Evolutionary conservation across 2,797 vertebrate genomes (phyloP), one percentile per base, ranked within the genome.

Genomic region (Brotogeris chrysoptera): DNA sequence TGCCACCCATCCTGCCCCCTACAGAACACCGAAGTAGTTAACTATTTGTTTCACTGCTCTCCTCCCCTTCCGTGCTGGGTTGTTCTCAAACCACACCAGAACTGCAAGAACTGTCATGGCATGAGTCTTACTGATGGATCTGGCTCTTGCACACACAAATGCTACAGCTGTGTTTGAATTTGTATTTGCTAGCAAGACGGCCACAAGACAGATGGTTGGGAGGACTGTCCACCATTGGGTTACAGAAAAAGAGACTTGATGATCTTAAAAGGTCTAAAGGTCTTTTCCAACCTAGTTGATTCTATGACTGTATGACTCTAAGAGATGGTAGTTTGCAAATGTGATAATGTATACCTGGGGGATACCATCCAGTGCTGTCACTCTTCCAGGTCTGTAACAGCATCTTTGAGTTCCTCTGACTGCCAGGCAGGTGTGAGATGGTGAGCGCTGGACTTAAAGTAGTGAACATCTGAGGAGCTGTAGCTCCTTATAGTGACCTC

Each of bases 1-100:
- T 93, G 68, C 32, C 50, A 79, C 43, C 16, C 1, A 1, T 73
- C 52, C 47, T 6, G 6, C 6, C 25, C 43, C 10, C 10, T 68
- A 7, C 0, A 1, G 53, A 66, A 23, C 27, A n/a, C 9, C 28
- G 36, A 50, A 52, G 24, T 9, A 24, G 27, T 83, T 52, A 86
- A 70, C 16, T 53, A 36, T 72, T 76, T 1, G 0, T 78, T 85
- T 89, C 0, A 0, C 52, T 43, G 27, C 19, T 70, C 12, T 27
- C 10, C 28, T 80, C 34, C 23, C 6, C 21, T 83, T 72, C 3
- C 1, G 52, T 84, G 15, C 10, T 59, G 64, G 11, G 17, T 85
- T 11, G 3, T 85, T 55, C 77, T 92, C 34, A 66, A 18, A 52
- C 28, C 20, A 15, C 9, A 13, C 23, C 69, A 52, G 46, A 49